phyloP scores from a whole-genome alignment of 2,113 vertebrate species.

The Phylloscopus whistleri region DNA sequence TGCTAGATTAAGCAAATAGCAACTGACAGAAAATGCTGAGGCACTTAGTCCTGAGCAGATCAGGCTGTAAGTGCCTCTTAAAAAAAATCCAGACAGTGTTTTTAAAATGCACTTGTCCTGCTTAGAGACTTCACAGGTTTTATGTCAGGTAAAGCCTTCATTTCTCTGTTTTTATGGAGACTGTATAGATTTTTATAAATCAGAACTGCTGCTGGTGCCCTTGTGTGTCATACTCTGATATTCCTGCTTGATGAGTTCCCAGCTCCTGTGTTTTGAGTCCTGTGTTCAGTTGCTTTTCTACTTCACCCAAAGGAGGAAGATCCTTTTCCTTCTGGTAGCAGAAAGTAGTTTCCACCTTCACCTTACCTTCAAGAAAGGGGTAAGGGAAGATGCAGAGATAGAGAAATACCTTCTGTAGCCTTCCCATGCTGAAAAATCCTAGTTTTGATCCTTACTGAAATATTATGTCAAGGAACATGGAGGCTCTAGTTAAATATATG shows the following conservation, averaged over 20 bases:
- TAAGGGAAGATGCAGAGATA: background rate
- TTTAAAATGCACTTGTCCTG: background rate
- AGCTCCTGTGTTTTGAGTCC: background rate
- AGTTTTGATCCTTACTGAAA: background rate
- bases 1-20: background rate
- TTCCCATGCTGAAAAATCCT: background rate
- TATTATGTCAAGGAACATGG: accelerated
- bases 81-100: background rate
- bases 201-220: background rate
- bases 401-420: background rate
- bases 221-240: background rate
- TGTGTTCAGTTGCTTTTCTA: background rate
- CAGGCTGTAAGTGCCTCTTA: background rate
- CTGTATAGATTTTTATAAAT: accelerated
- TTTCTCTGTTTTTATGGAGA: background rate
- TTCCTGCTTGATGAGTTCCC: background rate
- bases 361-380: background rate
- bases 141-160: background rate
- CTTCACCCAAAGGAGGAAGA: background rate
- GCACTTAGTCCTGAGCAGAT: background rate
- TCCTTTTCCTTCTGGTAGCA: background rate
- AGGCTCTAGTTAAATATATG: background rate
- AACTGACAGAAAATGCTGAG: background rate
- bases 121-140: background rate
- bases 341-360: background rate